Evolutionary conservation across 2,797 vertebrate species (phyloP).

Genomic region (Anisognathus igniventris): DNA sequence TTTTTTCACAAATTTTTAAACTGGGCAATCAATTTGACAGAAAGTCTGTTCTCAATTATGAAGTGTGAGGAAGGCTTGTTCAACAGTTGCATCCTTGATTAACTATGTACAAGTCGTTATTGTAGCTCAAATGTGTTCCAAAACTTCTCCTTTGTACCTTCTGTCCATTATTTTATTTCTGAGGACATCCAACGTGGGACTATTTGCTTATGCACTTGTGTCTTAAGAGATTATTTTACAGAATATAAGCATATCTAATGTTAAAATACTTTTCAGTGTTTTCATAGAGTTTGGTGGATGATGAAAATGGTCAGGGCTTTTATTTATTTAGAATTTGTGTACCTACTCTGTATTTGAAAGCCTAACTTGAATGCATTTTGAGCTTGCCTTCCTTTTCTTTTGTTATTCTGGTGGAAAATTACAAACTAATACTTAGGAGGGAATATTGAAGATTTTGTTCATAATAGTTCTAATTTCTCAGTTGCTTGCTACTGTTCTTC

Average conservation of each 20-base stretch:
- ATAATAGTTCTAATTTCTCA: not conserved
- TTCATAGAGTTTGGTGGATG: not conserved
- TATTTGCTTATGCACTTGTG: not conserved
- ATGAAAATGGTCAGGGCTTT: not conserved
- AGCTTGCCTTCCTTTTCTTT: constrained; percentile 14
- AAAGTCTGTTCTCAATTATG: constrained; percentile 53
- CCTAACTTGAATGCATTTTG: not conserved
- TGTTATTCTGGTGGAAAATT: not conserved
- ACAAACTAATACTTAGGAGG: not conserved
- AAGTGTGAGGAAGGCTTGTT: constrained; percentile 55
- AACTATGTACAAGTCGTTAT: constrained; percentile 1
- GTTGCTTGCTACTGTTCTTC: not conserved
- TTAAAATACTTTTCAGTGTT: not conserved
- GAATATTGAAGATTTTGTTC: not conserved
- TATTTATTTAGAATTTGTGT: not conserved
- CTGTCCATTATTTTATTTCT: not conserved
- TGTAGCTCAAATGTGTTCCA: not conserved
- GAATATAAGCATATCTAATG: not conserved
- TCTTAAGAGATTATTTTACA: not conserved
- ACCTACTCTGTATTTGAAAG: not conserved
- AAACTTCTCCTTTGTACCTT: not conserved
- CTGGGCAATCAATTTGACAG: constrained; percentile 35
- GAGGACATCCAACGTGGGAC: not conserved
- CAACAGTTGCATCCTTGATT: constrained; percentile 48
- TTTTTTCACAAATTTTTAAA: constrained; percentile 37